Evolutionary conservation across 2,888 invertebrate genomes (phyloP), one percentile per base, ranked within the genome.

Genomic region (Schizaphis graminum): DNA sequence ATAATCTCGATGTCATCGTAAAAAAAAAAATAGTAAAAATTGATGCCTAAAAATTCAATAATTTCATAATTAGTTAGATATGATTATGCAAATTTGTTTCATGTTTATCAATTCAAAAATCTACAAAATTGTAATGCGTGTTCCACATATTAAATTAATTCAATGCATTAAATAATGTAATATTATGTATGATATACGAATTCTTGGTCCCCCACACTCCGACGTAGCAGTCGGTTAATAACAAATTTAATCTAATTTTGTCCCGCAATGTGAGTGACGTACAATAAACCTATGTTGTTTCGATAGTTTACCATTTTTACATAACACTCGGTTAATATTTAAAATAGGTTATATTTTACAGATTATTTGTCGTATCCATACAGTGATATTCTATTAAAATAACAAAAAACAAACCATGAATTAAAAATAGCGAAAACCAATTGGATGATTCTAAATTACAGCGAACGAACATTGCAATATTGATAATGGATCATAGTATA

Each of bases 231-330:
- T 85, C 24, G 21, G 84, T 85, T 44, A 47, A 85, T 85, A 56
- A n/a, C 44, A 85, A 91, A 91, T 56, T 21, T 44, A 85, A 91
- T 85, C 44, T 85, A 85, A 91, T 85, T 91, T 91, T 44, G 56
- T 91, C 56, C 16, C n/a, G 44, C 56, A n/a, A 35, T 26, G n/a
- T 11, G 10, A 16, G n/a, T 77, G 91, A 91, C 91, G 28, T 53
- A 77, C 77, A 53, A 84, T 0, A n/a, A 28, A 28, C n/a, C 5
- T 44, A 44, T 41, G 77, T 8, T 3, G 57, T 91, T 85, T 91
- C n/a, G 44, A 57, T 85, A 49, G 84, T n/a, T 57, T 53, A 85
- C n/a, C 8, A 21, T 21, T 35, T 77, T 67, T n/a, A 4, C 4
- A 53, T 41, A 84, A 91, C 56, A 41, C 8, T 56, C 21, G 11